Evolutionary conservation across 1,140 invertebrate genomes (phyloP).

Genomic region (Campoletis sonorensis): DNA sequence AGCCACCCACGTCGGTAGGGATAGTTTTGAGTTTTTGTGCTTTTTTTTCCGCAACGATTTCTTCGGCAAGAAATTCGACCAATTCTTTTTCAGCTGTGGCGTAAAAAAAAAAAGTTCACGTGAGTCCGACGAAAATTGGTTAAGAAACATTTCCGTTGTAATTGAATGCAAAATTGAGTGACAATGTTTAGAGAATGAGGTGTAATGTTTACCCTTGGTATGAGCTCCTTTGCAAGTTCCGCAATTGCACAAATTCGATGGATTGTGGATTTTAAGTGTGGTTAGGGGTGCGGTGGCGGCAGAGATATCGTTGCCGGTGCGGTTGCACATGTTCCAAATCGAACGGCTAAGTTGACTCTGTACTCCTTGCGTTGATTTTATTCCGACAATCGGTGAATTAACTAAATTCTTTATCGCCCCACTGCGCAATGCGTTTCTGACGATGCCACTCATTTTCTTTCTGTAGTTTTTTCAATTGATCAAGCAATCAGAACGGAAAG

Average conservation of each 20-base stretch:
- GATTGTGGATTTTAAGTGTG: constrained; percentile 65
- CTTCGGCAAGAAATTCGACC: constrained; percentile 90
- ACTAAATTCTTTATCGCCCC: constrained; percentile 74
- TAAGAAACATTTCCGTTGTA: constrained; percentile 13
- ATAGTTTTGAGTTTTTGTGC: constrained; percentile 85
- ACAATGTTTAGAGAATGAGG: constrained; percentile 67
- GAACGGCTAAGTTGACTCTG: constrained; percentile 79
- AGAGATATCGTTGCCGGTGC: constrained; percentile 62
- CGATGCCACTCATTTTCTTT: constrained; percentile 82
- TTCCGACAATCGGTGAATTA: constrained; percentile 73
- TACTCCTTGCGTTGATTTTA: constrained; percentile 65
- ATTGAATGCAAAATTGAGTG: constrained; percentile 43
- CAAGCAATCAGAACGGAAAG: constrained; percentile 40
- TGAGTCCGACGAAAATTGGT: neutral
- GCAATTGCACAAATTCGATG: constrained; percentile 79
- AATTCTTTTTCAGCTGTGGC: constrained; percentile 89
- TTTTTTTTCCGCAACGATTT: constrained; percentile 92
- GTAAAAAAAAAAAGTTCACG: constrained; percentile 54
- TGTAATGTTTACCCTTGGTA: constrained; percentile 81
- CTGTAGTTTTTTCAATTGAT: neutral
- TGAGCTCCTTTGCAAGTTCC: constrained; percentile 80
- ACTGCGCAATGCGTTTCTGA: constrained; percentile 78
- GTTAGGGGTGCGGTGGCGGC: constrained; percentile 50
- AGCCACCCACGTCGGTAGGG: constrained; percentile 87
- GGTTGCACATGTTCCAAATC: constrained; percentile 83